Base-by-base conservation (phyloP, 1,140 invertebrate genomes). In the Atta colombica region DNA sequence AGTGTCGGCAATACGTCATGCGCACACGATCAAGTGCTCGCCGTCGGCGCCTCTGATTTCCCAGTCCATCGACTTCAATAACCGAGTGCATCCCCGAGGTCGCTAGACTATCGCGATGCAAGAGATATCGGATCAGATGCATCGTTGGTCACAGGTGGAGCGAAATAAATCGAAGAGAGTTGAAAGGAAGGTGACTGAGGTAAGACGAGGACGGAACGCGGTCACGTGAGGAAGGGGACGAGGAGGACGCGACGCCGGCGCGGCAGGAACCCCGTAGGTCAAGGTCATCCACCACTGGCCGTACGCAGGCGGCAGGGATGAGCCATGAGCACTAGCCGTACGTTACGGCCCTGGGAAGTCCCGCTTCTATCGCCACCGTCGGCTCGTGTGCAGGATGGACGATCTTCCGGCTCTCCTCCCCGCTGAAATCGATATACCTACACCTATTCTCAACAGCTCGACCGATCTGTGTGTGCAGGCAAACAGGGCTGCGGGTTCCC, bases 391-490 rank as follows among this genome's bases (percentile, higher is more conserved):
- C 94, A 94, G 95, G 94, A 45, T 45, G 39, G 39, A 94, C 93
- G 93, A 94, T 94, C 94, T 95, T 95, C 61, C 71, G 25, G 25
- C 18, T 16, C 51, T 84, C 75, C 49, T 66, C 65, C 60, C 49
- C 69, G 35, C n/a, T 94, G 95, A 95, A 96, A 96, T 96, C 96
- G 96, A 95, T 95, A 95, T 96, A 95, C 95, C 95, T 80, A 14
- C 31, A 51, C 61, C 21, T 16, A 65, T 21, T 69, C 95, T 93
- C 94, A 74, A 86, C 87, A 91, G 68, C 68, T 14, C 80, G 53
- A 81, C 55, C 69, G 68, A 55, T 74, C 80, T 39, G 65, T n/a
- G 55, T 12, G 16, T n/a, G 69, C 80, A 84, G 69, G 55, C 80
- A 35, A 74, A 84, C 80, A 82, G 55, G 68, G 14, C n/a, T 3